Evolutionary conservation across 2,888 invertebrate species (phyloP), one percentile per base, ranked within the genome.

Genomic region (Epinotia nisella): DNA sequence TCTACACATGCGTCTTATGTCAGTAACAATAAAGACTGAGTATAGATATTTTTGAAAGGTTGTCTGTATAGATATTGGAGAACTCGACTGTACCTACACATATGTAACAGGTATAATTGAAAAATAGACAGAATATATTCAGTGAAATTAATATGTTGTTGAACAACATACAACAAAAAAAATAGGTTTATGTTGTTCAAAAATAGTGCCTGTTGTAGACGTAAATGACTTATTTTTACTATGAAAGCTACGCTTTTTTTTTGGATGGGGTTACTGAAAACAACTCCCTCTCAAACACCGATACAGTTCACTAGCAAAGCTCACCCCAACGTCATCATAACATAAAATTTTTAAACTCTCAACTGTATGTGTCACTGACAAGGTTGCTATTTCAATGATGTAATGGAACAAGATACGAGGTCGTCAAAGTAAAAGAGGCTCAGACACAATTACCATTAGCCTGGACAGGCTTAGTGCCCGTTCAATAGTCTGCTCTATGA

Each of bases 371-470:
- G 13, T 5, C 13, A n/a, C 51, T 17, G 7, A 51, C 51, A 64
- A 53, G 64, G n/a, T 49, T 64, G n/a, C 13, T 51, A 13, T 53
- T 64, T 13, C 49, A 51, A 64, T 35, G 17, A 62, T 24, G n/a
- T 11, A 7, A 49, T 49, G 24, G 49, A 62, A 49, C n/a, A 13
- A n/a, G 10, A 62, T 62, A 62, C 17, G 49, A 51, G 45, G 9
- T n/a, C 24, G 29, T 19, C 45, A 24, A 9, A 62, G 45, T n/a
- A 59, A 62, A 61, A 72, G 72, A 70, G 62, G 51, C 70, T 73
- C 71, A 74, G 79, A 78, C 76, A 77, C 78, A 76, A 77, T 80
- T 78, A 78, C 81, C 81, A 83, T 83, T 85, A 85, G 84, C 80
- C 76, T 68, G 78, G 82, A 81, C 55, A 77, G 81, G 83, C 83